Conservation (phyloP, 2,113 vertebrate species). For the Neofelis nebulosa region DNA sequence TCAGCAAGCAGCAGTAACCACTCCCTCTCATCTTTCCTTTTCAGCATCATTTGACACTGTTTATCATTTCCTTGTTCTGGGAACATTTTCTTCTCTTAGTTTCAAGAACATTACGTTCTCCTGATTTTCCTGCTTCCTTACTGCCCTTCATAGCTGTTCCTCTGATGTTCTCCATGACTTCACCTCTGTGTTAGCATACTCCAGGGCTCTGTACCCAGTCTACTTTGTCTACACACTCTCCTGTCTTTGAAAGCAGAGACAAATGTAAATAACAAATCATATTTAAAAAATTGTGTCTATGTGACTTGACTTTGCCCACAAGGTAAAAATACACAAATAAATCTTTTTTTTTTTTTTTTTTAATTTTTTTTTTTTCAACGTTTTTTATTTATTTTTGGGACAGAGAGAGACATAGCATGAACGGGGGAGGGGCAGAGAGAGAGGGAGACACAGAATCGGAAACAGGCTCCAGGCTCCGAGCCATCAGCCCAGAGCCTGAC, state of each 20-base stretch:
- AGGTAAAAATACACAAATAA: not conserved
- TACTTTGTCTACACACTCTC: not conserved
- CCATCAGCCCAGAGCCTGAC: too few relatives aligned
- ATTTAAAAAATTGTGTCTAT: not conserved
- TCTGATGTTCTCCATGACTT: not conserved
- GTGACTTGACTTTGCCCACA: not conserved
- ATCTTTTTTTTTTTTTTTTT: too few relatives aligned
- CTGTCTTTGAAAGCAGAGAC: not conserved
- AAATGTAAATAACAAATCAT: not conserved
- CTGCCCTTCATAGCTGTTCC: not conserved
- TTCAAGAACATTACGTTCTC: not conserved
- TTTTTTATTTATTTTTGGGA: too few relatives aligned
- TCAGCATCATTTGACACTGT: not conserved
- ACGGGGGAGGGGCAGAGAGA: too few relatives aligned
- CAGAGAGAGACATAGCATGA: too few relatives aligned
- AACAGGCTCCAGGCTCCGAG: too few relatives aligned
- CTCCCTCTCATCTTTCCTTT: not conserved
- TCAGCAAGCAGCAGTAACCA: too few relatives aligned
- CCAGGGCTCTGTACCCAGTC: not conserved
- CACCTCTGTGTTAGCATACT: not conserved
- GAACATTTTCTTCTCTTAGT: not conserved
- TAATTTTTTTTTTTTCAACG: too few relatives aligned
- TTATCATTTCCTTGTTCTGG: not conserved
- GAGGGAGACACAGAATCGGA: too few relatives aligned
- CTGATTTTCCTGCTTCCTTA: not conserved